Conservation (phyloP, 2,797 vertebrate species). For the Spinus pinus region DNA sequence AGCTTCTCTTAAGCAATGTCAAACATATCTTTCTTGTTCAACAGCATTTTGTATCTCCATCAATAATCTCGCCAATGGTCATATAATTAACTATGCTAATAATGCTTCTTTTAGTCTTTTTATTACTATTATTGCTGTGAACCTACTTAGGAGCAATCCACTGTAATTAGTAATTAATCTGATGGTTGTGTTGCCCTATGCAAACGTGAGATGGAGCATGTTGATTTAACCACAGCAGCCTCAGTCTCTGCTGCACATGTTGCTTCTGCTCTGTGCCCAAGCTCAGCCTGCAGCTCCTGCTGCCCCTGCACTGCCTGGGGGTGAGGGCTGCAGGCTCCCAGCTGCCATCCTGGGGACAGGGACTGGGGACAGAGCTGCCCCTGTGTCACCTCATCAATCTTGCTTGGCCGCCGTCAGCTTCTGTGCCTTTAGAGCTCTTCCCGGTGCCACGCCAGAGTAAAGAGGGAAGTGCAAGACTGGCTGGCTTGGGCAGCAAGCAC, state of each 20-base stretch:
- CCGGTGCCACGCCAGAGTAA: rapidly evolving
- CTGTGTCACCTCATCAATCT: rapidly evolving
- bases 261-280: neutral
- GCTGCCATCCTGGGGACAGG: neutral
- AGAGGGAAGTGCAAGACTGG: neutral
- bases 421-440: neutral
- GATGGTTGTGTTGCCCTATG: constrained; percentile 51
- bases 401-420: neutral
- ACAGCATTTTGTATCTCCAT: constrained; percentile 56
- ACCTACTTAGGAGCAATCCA: constrained; percentile 46
- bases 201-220: constrained; percentile 49
- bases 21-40: constrained; percentile 66
- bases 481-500: neutral
- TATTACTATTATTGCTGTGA: constrained; percentile 41
- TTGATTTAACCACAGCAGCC: constrained; percentile 25
- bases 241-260: neutral
- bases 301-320: rapidly evolving
- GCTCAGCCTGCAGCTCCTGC: neutral
- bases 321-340: neutral
- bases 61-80: constrained; percentile 37
- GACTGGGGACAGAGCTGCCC: neutral
- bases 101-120: constrained; percentile 50
- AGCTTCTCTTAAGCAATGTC: constrained; percentile 36
- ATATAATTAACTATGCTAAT: constrained; percentile 64
- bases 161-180: constrained; percentile 56